phyloP scores from a whole-genome alignment of 2,113 vertebrate genomes.

The Ctenomys sociabilis region DNA sequence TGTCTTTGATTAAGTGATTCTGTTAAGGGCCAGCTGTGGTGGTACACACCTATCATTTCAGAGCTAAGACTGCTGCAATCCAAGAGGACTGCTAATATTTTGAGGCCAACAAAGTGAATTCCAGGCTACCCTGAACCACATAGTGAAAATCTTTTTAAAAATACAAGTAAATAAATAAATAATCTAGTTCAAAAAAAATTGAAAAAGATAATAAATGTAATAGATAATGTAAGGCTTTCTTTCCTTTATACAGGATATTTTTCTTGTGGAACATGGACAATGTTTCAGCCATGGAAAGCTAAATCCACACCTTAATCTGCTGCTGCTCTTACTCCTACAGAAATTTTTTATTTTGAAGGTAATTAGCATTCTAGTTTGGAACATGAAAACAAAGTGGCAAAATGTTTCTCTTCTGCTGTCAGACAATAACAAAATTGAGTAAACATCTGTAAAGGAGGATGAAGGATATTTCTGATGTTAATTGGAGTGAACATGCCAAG shows the following conservation, averaged over 20 bases:
- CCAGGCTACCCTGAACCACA: neutral
- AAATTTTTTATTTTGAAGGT: neutral
- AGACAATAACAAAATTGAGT: neutral
- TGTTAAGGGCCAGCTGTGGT: neutral
- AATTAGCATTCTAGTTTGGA: neutral
- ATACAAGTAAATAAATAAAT: neutral
- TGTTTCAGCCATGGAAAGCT: neutral
- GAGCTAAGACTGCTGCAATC: neutral
- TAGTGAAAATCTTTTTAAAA: neutral
- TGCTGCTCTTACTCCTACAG: neutral
- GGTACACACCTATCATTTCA: neutral
- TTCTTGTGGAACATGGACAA: neutral
- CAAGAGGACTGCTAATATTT: neutral
- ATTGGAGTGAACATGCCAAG: neutral
- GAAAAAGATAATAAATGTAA: neutral
- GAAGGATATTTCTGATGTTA: neutral
- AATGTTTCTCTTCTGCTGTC: neutral
- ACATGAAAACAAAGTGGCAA: neutral
- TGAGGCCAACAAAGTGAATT: neutral
- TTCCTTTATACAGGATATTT: neutral
- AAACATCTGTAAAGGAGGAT: neutral
- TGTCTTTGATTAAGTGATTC: neutral
- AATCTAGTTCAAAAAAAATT: neutral
- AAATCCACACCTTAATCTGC: neutral
- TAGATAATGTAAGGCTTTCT: neutral